Conservation (phyloP, 2,888 invertebrate species). For the Carcina quercana region DNA sequence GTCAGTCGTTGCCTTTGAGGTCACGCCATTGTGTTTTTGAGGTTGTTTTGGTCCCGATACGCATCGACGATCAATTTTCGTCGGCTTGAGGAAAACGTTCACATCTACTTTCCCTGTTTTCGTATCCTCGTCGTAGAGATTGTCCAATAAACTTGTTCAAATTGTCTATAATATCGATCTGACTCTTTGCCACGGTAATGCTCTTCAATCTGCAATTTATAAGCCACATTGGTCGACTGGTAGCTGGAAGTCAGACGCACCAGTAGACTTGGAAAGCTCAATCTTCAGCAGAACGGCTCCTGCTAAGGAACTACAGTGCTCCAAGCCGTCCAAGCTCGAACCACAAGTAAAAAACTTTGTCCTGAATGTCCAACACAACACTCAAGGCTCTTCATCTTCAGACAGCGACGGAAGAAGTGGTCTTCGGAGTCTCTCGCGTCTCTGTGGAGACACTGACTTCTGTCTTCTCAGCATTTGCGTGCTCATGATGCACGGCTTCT, state of each 20-base stretch:
- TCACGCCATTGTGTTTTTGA: no score
- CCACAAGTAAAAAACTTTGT: conserved; percentile 48
- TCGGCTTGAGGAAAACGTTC: no score
- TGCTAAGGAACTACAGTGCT: no score
- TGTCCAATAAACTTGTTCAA: no score
- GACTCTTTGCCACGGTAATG: background rate
- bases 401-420: conserved; percentile 62
- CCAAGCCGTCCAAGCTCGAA: no score
- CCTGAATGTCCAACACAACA: conserved; percentile 27
- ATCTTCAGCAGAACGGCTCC: no score
- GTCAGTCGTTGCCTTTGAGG: background rate
- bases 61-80: no score
- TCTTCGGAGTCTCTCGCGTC: conserved; percentile 51
- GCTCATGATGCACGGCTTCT: conserved; percentile 42
- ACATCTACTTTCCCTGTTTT: no score
- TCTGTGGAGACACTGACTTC: conserved; percentile 58
- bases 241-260: conserved; percentile 17
- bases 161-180: no score
- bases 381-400: conserved; percentile 68
- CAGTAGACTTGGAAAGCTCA: no score
- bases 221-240: background rate
- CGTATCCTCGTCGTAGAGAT: no score
- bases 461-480: conserved; percentile 49
- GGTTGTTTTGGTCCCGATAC: no score
- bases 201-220: background rate